Evolutionary conservation across 64 coral and sea anemone genomes (phyloP).

Genomic region (Anthopleura sola): DNA sequence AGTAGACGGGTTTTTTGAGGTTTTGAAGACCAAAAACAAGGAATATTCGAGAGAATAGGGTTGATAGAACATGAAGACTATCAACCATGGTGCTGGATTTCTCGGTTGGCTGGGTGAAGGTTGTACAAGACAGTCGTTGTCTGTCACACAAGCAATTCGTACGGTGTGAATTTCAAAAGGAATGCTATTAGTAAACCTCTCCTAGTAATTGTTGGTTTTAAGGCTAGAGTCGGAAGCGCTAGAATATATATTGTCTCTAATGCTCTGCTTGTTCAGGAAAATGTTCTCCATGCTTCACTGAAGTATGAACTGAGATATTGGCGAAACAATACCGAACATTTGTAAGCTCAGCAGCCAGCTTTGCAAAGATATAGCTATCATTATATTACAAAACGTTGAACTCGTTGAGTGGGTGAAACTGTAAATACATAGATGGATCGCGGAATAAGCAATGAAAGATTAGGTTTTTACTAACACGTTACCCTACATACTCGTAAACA

Average conservation of each 20-base stretch:
- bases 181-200: not conserved
- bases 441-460: not conserved
- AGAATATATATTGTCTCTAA: not conserved
- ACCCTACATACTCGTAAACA: too few relatives aligned
- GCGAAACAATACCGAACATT: too few relatives aligned
- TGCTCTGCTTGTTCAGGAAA: not conserved
- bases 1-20: not conserved
- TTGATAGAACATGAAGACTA: not conserved
- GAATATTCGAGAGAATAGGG: not conserved
- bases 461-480: too few relatives aligned
- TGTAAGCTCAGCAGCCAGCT: too few relatives aligned
- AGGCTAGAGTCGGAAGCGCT: not conserved
- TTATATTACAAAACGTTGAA: too few relatives aligned
- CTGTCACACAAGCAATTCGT: not conserved
- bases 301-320: not conserved
- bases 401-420: too few relatives aligned
- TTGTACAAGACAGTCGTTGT: not conserved
- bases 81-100: not conserved
- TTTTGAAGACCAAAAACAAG: not conserved
- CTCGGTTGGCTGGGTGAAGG: constrained; percentile 8
- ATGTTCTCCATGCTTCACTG: not conserved
- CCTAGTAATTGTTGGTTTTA: not conserved
- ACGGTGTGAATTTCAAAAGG: not conserved
- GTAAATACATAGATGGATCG: not conserved
- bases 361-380: too few relatives aligned